These are phyloP conservation scores for Zaprionus obscuricornis DNA, from an alignment of 2,888 invertebrate genomes.

Conservation along the genomic window DNA sequence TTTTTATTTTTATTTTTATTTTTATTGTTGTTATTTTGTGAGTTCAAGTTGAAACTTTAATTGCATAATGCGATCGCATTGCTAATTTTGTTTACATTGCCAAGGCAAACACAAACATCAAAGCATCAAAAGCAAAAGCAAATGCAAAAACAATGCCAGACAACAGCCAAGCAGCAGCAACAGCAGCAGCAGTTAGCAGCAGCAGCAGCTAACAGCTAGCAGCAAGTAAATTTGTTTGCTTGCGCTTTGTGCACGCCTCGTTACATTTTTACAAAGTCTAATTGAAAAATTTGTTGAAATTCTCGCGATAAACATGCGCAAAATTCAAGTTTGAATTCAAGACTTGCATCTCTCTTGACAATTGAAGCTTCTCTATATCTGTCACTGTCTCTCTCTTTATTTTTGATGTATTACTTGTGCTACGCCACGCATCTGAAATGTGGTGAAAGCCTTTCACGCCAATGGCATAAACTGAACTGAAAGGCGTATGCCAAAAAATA, in stretches of 20 bases:
- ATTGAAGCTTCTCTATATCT: too few relatives aligned
- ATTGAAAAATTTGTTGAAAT: conserved; percentile 49
- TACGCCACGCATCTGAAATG: conserved; percentile 37
- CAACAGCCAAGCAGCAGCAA: too few relatives aligned
- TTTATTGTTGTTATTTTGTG: conserved; percentile 12
- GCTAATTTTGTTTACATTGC: conserved; percentile 44
- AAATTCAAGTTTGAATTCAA: too few relatives aligned
- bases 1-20: conserved; percentile 9
- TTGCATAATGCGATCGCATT: conserved; percentile 61
- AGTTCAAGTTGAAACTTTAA: conserved; percentile 73
- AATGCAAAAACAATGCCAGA: conserved; percentile 14
- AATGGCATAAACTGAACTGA: not conserved
- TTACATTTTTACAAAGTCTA: conserved; percentile 38
- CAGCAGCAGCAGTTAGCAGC: too few relatives aligned
- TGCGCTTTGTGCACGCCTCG: conserved; percentile 44
- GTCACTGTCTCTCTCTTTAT: conserved; percentile 1
- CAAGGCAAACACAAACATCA: conserved; percentile 26
- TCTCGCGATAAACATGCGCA: conserved; percentile 4
- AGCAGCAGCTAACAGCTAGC: too few relatives aligned
- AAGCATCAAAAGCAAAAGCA: conserved; percentile 16
- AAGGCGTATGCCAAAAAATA: conserved; percentile 29
- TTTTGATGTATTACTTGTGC: not conserved
- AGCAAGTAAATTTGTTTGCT: conserved; percentile 16
- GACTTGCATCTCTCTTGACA: too few relatives aligned
- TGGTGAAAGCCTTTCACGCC: conserved; percentile 48